A percentile compares a stretch with the other conserved stretches of the same genome.
Conservation (phyloP, 2,113 vertebrate species). For the Aix galericulata region DNA sequence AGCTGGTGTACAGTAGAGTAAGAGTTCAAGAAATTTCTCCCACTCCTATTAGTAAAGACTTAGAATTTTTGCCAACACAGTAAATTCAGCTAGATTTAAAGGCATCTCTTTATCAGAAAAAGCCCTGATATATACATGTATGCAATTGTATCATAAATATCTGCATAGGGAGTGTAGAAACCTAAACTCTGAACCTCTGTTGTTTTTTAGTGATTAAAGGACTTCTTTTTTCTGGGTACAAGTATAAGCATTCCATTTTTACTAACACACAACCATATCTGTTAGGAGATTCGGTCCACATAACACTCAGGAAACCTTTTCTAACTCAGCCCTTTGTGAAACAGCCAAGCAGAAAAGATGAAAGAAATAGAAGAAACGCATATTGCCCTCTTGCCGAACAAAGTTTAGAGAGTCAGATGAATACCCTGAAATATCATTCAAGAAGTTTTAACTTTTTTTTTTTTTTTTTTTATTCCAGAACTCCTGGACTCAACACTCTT, state of each 20-base stretch:
- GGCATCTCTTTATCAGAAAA: slow-evolving; percentile 6
- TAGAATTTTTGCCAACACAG: not conserved
- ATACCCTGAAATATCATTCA: not conserved
- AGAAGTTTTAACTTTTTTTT: not conserved
- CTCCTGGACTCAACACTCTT: not conserved
- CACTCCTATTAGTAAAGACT: not conserved
- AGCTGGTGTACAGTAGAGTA: not conserved
- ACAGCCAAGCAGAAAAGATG: not conserved
- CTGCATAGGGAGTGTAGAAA: not conserved
- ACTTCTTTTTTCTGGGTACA: not conserved
- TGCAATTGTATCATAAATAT: not conserved
- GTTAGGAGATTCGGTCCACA: not conserved
- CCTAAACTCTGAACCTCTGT: not conserved
- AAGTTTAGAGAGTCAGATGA: not conserved
- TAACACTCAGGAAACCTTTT: not conserved
- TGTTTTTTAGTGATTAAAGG: not conserved
- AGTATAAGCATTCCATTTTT: not conserved
- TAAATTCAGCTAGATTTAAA: not conserved
- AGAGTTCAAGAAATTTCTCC: not conserved
- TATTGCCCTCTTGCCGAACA: not conserved
- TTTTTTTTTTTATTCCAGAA: not conserved
- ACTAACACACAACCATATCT: not conserved
- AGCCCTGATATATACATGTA: not conserved
- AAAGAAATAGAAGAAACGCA: not conserved
- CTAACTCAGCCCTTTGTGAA: not conserved